Evolutionary conservation across 2,113 vertebrate species (phyloP).

Genomic region (Colaptes auratus): DNA sequence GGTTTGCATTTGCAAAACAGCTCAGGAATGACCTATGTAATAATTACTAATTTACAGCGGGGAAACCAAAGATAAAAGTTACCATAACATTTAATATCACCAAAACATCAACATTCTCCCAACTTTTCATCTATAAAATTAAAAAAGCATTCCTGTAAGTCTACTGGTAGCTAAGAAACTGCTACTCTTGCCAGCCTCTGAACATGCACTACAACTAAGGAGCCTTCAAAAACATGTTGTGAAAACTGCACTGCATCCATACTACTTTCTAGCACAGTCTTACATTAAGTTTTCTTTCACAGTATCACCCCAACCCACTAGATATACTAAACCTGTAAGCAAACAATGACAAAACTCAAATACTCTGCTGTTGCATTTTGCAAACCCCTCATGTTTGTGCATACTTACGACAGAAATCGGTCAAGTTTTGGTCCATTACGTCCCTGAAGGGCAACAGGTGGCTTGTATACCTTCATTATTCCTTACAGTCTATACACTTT

Average conservation of each 20-base stretch:
- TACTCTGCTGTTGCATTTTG: fast-evolving
- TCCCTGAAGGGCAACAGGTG: conserved; percentile 43
- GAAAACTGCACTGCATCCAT: not conserved
- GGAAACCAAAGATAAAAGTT: fast-evolving
- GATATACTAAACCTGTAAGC: not conserved
- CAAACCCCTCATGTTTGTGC: not conserved
- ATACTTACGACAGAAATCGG: conserved; percentile 77
- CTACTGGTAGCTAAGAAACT: not conserved
- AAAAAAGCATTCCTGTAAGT: not conserved
- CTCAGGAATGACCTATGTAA: not conserved
- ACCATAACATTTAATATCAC: not conserved
- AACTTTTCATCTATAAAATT: not conserved
- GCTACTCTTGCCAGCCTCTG: not conserved
- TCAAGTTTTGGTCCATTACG: conserved; percentile 75
- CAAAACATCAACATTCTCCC: not conserved
- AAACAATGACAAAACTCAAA: not conserved
- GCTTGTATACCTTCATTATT: conserved; percentile 71
- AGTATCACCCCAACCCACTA: not conserved
- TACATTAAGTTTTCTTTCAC: not conserved
- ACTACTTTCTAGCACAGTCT: not conserved
- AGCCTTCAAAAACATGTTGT: not conserved
- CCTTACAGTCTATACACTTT: not conserved
- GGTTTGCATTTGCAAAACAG: not conserved
- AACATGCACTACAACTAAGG: not conserved
- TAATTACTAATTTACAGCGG: not conserved